Evolutionary conservation across 1,140 invertebrate species (phyloP).

Genomic region (Muscidifurax raptorellus): DNA sequence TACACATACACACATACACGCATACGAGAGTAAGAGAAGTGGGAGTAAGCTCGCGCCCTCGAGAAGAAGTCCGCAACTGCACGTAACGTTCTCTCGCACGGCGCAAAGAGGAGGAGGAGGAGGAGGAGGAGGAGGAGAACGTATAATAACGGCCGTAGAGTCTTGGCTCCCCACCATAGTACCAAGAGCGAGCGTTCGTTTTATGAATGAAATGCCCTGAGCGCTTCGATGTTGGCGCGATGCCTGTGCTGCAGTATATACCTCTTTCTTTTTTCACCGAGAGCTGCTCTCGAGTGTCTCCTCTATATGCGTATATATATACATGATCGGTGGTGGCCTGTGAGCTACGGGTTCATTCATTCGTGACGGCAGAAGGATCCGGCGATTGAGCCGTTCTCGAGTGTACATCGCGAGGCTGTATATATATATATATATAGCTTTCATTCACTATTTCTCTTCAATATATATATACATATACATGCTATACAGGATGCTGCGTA

Average conservation of each 20-base stretch:
- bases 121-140: constrained; percentile 35
- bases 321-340: not conserved
- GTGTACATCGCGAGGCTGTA: not conserved
- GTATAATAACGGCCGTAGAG: not conserved
- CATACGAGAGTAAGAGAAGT: constrained; percentile 32
- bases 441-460: not conserved
- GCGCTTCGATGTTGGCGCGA: constrained; percentile 39
- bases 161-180: not conserved
- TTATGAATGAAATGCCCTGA: constrained; percentile 52
- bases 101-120: constrained; percentile 14
- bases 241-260: constrained; percentile 35
- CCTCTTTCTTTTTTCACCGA: constrained; percentile 3
- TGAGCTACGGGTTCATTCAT: constrained; percentile 41
- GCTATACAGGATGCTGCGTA: not conserved
- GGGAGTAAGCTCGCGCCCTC: constrained; percentile 20
- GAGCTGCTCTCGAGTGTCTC: not conserved
- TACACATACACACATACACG: not conserved
- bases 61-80: not conserved
- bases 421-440: no score
- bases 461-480: no score
- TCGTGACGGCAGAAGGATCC: constrained; percentile 40
- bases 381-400: constrained; percentile 40
- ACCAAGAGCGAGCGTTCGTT: constrained; percentile 32
- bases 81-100: constrained; percentile 2
- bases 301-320: not conserved